These are phyloP conservation scores for Scaptomyza hsui DNA, from an alignment of 1,140 invertebrate genomes.

Conservation along the genomic window DNA sequence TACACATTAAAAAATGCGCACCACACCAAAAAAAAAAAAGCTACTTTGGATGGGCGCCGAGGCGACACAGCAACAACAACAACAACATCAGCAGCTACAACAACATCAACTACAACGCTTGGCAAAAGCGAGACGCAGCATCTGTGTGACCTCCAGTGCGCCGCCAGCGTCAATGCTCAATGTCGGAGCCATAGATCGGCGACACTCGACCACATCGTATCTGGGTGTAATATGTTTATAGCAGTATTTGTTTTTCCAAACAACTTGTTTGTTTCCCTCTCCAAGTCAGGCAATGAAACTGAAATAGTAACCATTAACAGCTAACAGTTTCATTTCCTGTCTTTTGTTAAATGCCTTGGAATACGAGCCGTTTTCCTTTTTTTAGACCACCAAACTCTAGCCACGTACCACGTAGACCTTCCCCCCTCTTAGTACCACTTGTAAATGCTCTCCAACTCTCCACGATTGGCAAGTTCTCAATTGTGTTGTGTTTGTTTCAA, in stretches of 20 bases:
- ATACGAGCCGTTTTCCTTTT: slow-evolving; percentile 60
- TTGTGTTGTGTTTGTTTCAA: slow-evolving; percentile 57
- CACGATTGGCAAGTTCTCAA: slow-evolving; percentile 79
- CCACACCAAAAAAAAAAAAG: slow-evolving; percentile 43
- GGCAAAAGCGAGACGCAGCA: slow-evolving; percentile 68
- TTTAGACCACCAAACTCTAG: slow-evolving; percentile 55
- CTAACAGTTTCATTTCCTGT: slow-evolving; percentile 50
- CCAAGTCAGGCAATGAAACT: slow-evolving; percentile 47
- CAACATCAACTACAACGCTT: slow-evolving; percentile 41
- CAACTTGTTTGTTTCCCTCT: background rate
- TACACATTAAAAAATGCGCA: slow-evolving; percentile 34
- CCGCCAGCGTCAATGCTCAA: slow-evolving; percentile 64
- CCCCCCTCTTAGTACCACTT: slow-evolving; percentile 58
- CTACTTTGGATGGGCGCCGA: slow-evolving; percentile 81
- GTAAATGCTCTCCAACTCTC: slow-evolving; percentile 58
- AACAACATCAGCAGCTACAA: slow-evolving; percentile 56
- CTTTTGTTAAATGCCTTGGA: slow-evolving; percentile 45
- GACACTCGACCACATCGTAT: slow-evolving; percentile 81
- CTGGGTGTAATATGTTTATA: slow-evolving; percentile 77
- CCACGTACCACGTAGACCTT: slow-evolving; percentile 57
- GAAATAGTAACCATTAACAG: too few species aligned
- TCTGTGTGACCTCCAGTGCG: slow-evolving; percentile 76
- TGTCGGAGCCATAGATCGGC: slow-evolving; percentile 56
- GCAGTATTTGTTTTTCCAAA: slow-evolving; percentile 21
- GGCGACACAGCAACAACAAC: slow-evolving; percentile 52